These are phyloP conservation scores for Trichoplax adhaerens DNA, from an alignment of 37 sponge, comb jelly and placozoan genomes.

Conservation along the genomic window DNA sequence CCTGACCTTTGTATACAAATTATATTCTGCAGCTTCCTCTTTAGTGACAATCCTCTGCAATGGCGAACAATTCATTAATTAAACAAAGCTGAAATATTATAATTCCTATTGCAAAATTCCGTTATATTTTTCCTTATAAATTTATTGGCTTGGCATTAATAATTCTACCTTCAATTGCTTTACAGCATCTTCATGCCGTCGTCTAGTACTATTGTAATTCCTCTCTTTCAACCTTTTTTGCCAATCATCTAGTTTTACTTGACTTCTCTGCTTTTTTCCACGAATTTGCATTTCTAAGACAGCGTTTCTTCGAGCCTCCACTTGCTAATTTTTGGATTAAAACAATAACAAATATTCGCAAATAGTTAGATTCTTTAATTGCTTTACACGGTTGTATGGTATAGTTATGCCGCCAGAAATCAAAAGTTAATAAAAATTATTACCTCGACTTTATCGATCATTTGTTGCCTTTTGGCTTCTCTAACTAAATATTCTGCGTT, in stretches of 20 bases:
- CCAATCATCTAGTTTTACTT: slow-evolving; percentile 3
- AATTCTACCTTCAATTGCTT: not conserved
- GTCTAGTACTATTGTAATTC: not conserved
- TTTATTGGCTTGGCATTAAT: not conserved
- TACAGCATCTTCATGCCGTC: not conserved
- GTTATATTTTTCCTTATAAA: slow-evolving; percentile 15
- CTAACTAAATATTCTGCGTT: slow-evolving; percentile 24
- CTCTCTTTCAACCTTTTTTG: slow-evolving; percentile 1
- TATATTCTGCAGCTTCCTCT: slow-evolving; percentile 29
- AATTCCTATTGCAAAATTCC: slow-evolving; percentile 25
- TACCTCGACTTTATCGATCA: slow-evolving; percentile 6
- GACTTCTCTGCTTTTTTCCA: not conserved
- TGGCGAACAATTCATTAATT: not conserved
- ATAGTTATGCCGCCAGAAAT: too few species aligned
- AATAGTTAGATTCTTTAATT: not conserved
- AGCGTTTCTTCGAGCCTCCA: slow-evolving; percentile 12
- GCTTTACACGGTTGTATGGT: slow-evolving; percentile 1
- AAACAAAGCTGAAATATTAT: slow-evolving; percentile 8
- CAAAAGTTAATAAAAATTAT: too few species aligned
- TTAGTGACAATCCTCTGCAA: slow-evolving; percentile 24
- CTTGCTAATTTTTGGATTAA: slow-evolving; percentile 3
- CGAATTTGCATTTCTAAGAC: not conserved
- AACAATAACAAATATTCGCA: slow-evolving; percentile 4
- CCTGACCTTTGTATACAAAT: slow-evolving; percentile 26
- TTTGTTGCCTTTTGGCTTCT: slow-evolving; percentile 13